These are phyloP conservation scores for Acanthopagrus latus DNA, from an alignment of 2,797 vertebrate genomes.

Conservation along the genomic window DNA sequence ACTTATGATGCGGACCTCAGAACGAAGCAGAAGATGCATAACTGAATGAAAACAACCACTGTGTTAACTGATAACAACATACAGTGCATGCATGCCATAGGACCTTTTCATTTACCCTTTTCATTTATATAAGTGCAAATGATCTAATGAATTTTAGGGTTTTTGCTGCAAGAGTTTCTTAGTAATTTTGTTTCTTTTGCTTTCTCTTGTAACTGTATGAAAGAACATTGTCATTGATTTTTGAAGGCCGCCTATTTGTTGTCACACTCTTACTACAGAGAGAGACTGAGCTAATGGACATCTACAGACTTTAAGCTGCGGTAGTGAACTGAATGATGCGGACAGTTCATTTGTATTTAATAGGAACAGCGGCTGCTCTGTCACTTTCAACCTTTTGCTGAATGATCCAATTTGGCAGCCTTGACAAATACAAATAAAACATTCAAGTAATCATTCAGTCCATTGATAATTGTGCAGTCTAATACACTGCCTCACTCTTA, in stretches of 20 bases:
- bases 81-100: too few relatives aligned
- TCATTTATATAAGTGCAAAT: background rate
- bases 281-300: background rate
- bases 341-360: background rate
- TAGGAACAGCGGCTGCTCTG: background rate
- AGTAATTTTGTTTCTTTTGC: background rate
- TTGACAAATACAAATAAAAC: background rate
- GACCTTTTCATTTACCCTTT: too few relatives aligned
- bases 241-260: slow-evolving; percentile 6
- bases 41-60: background rate
- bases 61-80: background rate
- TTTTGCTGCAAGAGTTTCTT: background rate
- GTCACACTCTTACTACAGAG: background rate
- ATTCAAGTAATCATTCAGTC: background rate
- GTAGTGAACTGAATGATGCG: background rate
- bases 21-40: background rate
- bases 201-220: background rate
- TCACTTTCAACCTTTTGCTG: background rate
- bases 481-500: background rate
- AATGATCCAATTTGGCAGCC: background rate
- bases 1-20: background rate
- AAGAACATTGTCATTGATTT: background rate
- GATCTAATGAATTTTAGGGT: background rate
- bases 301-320: background rate
- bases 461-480: background rate